phyloP scores from a whole-genome alignment of 2,113 vertebrate species.

The Urocitellus parryii region DNA sequence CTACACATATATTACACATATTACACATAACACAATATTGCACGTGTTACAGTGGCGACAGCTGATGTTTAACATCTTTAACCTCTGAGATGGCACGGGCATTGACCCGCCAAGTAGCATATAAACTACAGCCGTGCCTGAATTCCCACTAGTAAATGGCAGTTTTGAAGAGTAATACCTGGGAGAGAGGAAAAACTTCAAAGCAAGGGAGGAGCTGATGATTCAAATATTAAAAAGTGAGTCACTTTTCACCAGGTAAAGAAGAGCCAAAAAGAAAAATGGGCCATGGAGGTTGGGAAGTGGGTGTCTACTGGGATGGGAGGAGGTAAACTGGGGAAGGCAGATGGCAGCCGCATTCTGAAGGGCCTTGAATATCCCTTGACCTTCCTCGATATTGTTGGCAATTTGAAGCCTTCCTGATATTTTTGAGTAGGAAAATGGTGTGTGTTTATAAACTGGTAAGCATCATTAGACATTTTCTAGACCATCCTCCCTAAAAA shows the following conservation, averaged over 20 bases:
- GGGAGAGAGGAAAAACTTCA: background rate
- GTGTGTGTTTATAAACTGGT: background rate
- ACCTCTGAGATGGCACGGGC: background rate
- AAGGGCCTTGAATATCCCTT: background rate
- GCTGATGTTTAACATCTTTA: background rate
- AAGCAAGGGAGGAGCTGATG: background rate
- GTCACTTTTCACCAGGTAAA: background rate
- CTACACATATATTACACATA: too few species aligned
- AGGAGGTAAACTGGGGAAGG: background rate
- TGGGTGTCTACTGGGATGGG: too few species aligned
- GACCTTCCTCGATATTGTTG: background rate
- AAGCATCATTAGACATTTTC: background rate
- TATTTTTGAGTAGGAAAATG: constrained; percentile 36
- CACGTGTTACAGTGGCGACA: background rate
- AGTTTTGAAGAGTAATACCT: background rate
- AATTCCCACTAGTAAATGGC: background rate
- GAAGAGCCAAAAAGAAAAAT: background rate
- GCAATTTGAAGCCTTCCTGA: background rate
- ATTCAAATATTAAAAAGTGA: background rate
- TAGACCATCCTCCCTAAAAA: constrained; percentile 3
- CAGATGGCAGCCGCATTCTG: background rate
- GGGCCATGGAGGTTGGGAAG: background rate
- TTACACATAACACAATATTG: background rate
- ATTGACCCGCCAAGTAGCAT: background rate
- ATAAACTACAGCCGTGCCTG: background rate